Base-by-base conservation (phyloP, 2,797 vertebrate species). In the Coracias cyanogaster region DNA sequence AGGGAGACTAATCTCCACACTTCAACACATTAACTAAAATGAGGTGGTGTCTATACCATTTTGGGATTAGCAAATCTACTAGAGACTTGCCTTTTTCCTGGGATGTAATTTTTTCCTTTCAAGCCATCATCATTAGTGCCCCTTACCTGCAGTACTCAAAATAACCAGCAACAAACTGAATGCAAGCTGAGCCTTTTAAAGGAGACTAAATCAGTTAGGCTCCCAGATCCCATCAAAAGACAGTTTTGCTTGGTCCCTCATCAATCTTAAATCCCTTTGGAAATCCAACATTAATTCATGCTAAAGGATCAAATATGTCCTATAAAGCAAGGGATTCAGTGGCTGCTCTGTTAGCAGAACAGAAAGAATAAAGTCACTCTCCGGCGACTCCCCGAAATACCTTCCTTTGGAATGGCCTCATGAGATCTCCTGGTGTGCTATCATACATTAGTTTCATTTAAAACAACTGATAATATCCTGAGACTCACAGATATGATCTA, bases 1-100 rank as follows among this genome's bases (percentile, higher is more conserved):
- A 71, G 86, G 52, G 88, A 92, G 80, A 41, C 67, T 93, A 84
- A 90, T 95, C 77, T 93, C 80, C 62, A 80, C 67, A 16, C 86
- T 95, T 94, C 88, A 90, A 84, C 80, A 28, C 46, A 29, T 73
- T 52, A 37, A 55, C 82, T 89, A 84, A 90, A 96, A 89, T 80
- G 55, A 90, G 43, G 81, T 41, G 80, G 39, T 49, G n/a, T 94
- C 70, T 41, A 9, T 6, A 48, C 64, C 48, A 16, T 77, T 77
- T 60, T 52, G 83, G 86, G 81, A 85, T 93, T 94, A 90, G 43
- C 18, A 62, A 60, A 70, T 82, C 39, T 92, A 41, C 80, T 21
- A 67, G 46, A 79, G 57, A 54, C 62, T 72, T 80, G 74, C 20
- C 48, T 89, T 86, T 90, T 86, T 52, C 66, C 60, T 79, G 1